Conservation (phyloP, 1,140 invertebrate species). For the Bombus waltoni region DNA sequence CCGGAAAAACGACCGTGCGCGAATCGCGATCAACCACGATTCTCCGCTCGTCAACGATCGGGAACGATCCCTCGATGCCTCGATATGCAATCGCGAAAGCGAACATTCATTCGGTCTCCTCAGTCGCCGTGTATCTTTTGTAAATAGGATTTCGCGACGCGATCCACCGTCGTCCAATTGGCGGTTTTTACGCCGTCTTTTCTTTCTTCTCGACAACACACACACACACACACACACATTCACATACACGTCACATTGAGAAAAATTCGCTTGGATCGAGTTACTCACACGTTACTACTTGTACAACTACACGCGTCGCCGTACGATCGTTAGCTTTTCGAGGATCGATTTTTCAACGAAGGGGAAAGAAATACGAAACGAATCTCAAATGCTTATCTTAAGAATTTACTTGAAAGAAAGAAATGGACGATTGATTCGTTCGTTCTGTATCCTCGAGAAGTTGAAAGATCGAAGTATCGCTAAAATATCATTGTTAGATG, state of each 20-base stretch:
- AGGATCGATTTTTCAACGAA: neutral
- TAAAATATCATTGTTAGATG: constrained; percentile 46
- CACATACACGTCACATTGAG: neutral
- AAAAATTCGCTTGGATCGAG: constrained; percentile 31
- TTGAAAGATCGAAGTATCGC: constrained; percentile 7
- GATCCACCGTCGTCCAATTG: constrained; percentile 6
- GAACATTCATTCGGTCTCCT: constrained; percentile 14
- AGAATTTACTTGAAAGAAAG: neutral
- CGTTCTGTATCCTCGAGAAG: neutral
- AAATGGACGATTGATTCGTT: neutral
- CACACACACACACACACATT: neutral
- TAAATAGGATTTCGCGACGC: constrained; percentile 48
- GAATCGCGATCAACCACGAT: constrained; percentile 20
- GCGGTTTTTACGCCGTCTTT: neutral
- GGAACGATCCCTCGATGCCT: constrained; percentile 46
- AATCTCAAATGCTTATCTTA: neutral
- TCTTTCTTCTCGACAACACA: constrained; percentile 12
- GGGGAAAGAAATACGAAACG: too few relatives aligned
- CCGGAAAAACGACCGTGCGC: constrained; percentile 17
- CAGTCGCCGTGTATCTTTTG: constrained; percentile 37
- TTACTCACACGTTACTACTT: constrained; percentile 17
- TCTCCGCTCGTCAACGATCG: constrained; percentile 38
- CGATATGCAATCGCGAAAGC: constrained; percentile 5
- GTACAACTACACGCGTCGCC: neutral
- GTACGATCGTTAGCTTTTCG: constrained; percentile 1